phyloP scores from a whole-genome alignment of 2,888 invertebrate species.

The Teinopalpus imperialis region DNA sequence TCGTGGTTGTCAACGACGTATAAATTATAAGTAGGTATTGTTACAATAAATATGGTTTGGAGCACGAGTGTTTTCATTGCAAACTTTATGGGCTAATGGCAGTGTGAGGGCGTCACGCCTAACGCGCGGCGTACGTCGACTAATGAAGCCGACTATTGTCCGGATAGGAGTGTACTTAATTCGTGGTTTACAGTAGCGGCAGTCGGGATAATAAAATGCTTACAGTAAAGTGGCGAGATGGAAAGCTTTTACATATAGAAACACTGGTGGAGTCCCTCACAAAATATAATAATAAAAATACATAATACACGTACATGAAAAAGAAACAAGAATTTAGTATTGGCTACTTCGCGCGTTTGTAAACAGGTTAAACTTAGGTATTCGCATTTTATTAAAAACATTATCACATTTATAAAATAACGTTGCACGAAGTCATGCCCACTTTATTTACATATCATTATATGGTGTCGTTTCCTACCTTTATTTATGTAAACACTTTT shows the following conservation, averaged over 20 bases:
- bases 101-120: conserved; percentile 68
- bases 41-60: conserved; percentile 64
- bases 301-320: too few species aligned
- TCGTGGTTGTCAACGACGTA: conserved; percentile 67
- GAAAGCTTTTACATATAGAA: conserved; percentile 4
- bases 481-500: too few species aligned
- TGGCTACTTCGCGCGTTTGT: too few species aligned
- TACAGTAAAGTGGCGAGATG: conserved; percentile 41
- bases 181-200: conserved; percentile 52
- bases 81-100: conserved; percentile 68
- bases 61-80: conserved; percentile 70
- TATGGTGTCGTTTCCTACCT: too few species aligned
- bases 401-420: too few species aligned
- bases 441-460: too few species aligned
- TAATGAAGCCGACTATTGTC: conserved; percentile 77
- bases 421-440: too few species aligned
- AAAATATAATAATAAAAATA: too few species aligned
- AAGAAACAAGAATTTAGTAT: too few species aligned
- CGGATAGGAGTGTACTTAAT: conserved; percentile 68
- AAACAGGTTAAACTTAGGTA: too few species aligned
- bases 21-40: conserved; percentile 74
- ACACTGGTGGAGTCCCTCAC: conserved; percentile 6
- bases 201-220: conserved; percentile 51
- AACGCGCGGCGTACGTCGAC: conserved; percentile 70
- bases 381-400: too few species aligned